These are phyloP conservation scores for Drosophila nannoptera DNA, from an alignment of 1,140 invertebrate species.

Conservation along the genomic window DNA sequence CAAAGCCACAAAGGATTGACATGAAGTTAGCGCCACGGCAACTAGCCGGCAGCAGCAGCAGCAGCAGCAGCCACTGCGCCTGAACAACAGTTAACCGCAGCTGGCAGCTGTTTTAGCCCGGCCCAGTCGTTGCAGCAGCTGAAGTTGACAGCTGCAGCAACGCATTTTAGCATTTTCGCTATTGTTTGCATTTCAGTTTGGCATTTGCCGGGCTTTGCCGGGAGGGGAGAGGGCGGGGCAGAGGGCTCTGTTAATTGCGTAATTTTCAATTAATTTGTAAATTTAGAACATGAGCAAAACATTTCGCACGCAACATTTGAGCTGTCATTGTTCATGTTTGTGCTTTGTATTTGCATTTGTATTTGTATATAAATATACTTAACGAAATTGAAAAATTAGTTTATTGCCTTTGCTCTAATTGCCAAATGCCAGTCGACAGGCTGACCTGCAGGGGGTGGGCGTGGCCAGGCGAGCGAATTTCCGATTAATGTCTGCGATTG, in stretches of 20 bases:
- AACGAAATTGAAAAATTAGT: conserved; percentile 8
- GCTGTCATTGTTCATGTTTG: conserved; percentile 1
- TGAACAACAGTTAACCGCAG: conserved; percentile 55
- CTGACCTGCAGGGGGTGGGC: no score
- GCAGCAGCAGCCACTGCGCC: conserved; percentile 27
- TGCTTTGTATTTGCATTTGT: no score
- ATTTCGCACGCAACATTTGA: not conserved
- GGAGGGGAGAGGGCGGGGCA: not conserved
- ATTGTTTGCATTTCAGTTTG: conserved; percentile 65
- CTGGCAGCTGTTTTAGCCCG: conserved; percentile 35
- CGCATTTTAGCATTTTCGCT: conserved; percentile 37
- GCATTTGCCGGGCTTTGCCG: conserved; percentile 49
- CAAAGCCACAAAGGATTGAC: conserved; percentile 76
- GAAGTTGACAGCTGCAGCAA: conserved; percentile 18
- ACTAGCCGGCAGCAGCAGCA: conserved; percentile 40
- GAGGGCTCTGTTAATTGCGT: conserved; percentile 33
- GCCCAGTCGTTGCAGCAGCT: conserved; percentile 38
- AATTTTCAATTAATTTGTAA: conserved; percentile 63
- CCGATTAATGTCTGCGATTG: no score
- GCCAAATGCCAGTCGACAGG: conserved; percentile 1
- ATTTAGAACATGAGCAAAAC: conserved; percentile 6
- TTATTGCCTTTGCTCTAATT: not conserved
- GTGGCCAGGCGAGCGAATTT: no score
- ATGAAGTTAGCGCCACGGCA: conserved; percentile 65
- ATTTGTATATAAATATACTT: conserved; percentile 3